A percentile compares a stretch with the other conserved stretches of the same genome.
Conservation (phyloP, 2,888 invertebrate species). For the Chymomyza caudatula region DNA sequence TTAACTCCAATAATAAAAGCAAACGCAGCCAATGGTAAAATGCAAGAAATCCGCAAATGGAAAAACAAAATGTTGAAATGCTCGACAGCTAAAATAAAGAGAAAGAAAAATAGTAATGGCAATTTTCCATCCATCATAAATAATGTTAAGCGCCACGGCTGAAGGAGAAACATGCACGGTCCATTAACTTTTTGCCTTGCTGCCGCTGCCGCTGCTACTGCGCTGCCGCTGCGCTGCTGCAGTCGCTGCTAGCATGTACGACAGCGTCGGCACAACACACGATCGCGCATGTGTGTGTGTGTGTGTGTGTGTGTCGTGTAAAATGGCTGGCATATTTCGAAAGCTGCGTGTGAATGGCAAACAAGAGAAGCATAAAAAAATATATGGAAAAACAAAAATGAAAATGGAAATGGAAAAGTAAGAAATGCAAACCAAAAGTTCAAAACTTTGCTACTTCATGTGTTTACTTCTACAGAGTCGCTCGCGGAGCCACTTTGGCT, state of each 20-base stretch:
- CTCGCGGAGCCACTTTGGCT: background rate
- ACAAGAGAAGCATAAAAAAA: background rate
- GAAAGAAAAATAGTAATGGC: constrained; percentile 50
- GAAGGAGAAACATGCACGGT: constrained; percentile 77
- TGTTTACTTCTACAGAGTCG: too few species aligned
- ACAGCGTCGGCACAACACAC: constrained; percentile 28
- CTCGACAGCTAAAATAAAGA: constrained; percentile 10
- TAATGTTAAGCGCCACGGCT: constrained; percentile 78
- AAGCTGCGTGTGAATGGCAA: constrained; percentile 37
- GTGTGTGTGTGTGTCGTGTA: constrained; percentile 3
- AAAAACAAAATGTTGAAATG: background rate
- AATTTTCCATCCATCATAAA: constrained; percentile 76
- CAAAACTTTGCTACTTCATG: too few species aligned
- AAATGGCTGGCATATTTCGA: constrained; percentile 42
- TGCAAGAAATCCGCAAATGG: background rate
- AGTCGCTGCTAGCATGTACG: constrained; percentile 25
- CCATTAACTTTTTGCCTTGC: constrained; percentile 74
- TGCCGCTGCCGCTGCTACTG: background rate
- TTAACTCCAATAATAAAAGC: background rate
- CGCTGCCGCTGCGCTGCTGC: background rate
- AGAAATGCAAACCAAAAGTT: background rate
- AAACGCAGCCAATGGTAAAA: background rate
- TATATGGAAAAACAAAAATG: background rate
- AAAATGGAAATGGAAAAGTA: constrained; percentile 8
- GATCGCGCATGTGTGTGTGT: background rate